phyloP scores from a whole-genome alignment of 2,888 invertebrate species.

The Melanostoma mellinum region DNA sequence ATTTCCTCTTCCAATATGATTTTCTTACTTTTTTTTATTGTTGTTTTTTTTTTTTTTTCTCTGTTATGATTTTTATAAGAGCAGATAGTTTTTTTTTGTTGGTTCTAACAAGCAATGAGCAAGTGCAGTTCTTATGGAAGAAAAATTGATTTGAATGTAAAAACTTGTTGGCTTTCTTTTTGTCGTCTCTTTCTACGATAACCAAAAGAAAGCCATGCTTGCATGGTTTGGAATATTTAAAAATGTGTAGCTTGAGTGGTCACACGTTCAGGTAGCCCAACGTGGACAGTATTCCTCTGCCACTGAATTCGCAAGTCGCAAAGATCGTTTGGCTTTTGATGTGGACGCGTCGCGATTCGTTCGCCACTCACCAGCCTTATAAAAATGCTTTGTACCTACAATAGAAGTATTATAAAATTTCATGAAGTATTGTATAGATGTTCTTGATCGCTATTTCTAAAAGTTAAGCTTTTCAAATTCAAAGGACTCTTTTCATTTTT shows the following conservation, averaged over 20 bases:
- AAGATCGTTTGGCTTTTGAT: background rate
- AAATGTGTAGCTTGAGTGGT: no score
- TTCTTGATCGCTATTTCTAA: no score
- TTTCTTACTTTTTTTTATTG: conserved; percentile 37
- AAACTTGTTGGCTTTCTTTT: background rate
- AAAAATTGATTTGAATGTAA: background rate
- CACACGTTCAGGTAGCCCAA: background rate
- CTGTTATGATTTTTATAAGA: conserved; percentile 31
- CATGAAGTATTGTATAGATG: no score
- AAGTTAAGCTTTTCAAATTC: no score
- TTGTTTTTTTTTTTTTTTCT: conserved; percentile 2
- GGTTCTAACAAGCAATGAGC: conserved; percentile 43
- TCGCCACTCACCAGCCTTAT: no score
- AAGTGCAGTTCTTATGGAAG: conserved; percentile 15
- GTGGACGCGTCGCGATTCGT: no score
- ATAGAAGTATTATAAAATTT: no score
- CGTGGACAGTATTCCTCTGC: no score
- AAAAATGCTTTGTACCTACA: no score
- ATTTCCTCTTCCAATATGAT: conserved; percentile 66
- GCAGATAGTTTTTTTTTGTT: conserved; percentile 44
- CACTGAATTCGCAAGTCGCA: no score
- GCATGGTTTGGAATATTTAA: no score
- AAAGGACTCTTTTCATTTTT: no score
- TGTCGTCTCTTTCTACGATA: background rate
- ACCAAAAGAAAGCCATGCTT: background rate